Conservation (phyloP, 2,113 vertebrate genomes). For the Prietella phreatophila region DNA sequence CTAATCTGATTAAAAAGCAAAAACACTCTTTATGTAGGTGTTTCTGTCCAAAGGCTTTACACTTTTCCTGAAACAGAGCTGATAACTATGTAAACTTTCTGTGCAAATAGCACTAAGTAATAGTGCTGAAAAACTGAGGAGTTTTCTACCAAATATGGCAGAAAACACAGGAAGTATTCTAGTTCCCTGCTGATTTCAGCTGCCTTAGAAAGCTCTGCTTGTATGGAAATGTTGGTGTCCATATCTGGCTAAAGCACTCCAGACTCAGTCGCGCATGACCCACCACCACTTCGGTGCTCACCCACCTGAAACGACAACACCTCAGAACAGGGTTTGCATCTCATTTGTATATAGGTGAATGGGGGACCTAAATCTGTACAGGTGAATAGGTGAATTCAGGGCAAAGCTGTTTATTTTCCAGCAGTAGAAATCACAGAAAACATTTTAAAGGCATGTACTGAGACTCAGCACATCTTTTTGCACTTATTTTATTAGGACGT, state of each 20-base stretch:
- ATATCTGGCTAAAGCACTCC: slow-evolving; percentile 48
- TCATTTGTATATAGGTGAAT: slow-evolving; percentile 52
- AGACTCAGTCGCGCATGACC: slow-evolving; percentile 47
- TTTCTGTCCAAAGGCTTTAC: neutral
- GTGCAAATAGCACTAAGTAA: neutral
- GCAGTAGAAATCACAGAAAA: neutral
- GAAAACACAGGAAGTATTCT: slow-evolving; percentile 5
- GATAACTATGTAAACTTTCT: neutral
- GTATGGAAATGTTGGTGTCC: slow-evolving; percentile 53
- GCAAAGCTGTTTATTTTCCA: slow-evolving; percentile 16
- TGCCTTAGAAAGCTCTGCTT: slow-evolving; percentile 12
- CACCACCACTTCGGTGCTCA: slow-evolving; percentile 49
- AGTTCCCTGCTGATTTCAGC: neutral
- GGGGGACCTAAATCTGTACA: slow-evolving; percentile 23
- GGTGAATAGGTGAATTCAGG: slow-evolving; percentile 31
- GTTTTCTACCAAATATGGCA: neutral
- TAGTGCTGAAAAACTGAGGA: neutral
- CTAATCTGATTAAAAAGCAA: slow-evolving; percentile 2
- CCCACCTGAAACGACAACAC: slow-evolving; percentile 52
- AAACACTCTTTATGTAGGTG: neutral
- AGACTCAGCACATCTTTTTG: neutral
- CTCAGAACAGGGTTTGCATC: slow-evolving; percentile 48
- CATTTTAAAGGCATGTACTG: neutral
- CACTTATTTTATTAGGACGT: neutral
- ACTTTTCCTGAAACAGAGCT: neutral